A percentile compares a stretch with the other conserved stretches of the same genome.
phyloP scores from a whole-genome alignment of 2,888 invertebrate genomes.

The Campoplex nolae region DNA sequence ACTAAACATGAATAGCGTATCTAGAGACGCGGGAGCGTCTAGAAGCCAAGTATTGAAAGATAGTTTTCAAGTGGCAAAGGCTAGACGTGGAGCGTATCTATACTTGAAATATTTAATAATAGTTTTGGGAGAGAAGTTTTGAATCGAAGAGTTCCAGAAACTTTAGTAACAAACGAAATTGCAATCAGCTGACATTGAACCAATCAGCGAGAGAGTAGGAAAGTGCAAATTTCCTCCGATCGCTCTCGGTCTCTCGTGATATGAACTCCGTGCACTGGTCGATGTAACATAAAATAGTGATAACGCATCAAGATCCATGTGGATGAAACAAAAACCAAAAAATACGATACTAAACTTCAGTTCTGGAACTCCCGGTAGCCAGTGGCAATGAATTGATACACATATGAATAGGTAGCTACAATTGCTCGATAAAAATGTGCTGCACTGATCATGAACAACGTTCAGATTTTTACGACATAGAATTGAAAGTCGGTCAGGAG shows the following conservation, averaged over 20 bases:
- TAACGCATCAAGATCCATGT: too few relatives aligned
- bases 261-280: background rate
- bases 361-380: background rate
- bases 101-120: too few relatives aligned
- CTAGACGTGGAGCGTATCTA: too few relatives aligned
- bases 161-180: too few relatives aligned
- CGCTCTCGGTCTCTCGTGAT: background rate
- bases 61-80: too few relatives aligned
- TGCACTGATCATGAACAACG: conserved; percentile 14
- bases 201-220: too few relatives aligned
- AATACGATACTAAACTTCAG: background rate
- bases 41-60: too few relatives aligned
- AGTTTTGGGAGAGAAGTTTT: background rate
- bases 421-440: conserved; percentile 14
- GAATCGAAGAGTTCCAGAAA: background rate
- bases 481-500: conserved; percentile 62
- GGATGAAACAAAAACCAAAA: background rate
- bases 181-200: too few relatives aligned
- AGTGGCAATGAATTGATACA: conserved; percentile 25
- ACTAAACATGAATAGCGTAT: background rate
- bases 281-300: too few relatives aligned
- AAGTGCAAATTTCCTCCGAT: too few relatives aligned
- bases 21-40: too few relatives aligned
- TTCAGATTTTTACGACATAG: conserved; percentile 15
- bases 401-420: conserved; percentile 31